Conservation (phyloP, 2,888 invertebrate genomes). For the Rotaria macrura region DNA sequence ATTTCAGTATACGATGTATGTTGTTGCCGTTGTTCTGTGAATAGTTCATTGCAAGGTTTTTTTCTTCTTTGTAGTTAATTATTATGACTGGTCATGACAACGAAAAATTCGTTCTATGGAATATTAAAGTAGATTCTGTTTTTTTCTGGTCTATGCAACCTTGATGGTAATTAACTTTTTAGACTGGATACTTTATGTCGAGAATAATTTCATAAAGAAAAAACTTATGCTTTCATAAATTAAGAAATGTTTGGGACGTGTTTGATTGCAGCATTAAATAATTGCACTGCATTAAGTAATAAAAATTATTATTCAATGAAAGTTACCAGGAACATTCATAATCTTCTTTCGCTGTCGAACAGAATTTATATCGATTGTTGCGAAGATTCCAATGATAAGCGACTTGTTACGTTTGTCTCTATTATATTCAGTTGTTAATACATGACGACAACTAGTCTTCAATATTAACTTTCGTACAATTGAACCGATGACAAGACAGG, state of each 20-base stretch:
- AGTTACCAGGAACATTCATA: too few relatives aligned
- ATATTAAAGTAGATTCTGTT: conserved; percentile 56
- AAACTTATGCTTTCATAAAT: conserved; percentile 93
- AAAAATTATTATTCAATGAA: too few relatives aligned
- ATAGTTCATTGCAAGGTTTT: background rate
- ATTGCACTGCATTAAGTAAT: conserved; percentile 64
- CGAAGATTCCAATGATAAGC: too few relatives aligned
- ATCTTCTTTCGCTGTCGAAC: too few relatives aligned
- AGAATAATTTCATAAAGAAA: conserved; percentile 67
- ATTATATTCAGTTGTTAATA: too few relatives aligned
- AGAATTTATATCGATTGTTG: too few relatives aligned
- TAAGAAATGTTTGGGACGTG: conserved; percentile 79
- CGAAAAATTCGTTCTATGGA: conserved; percentile 83
- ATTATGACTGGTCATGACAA: conserved; percentile 66
- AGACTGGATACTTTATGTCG: conserved; percentile 51
- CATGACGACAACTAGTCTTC: too few relatives aligned
- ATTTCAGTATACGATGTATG: conserved; percentile 44
- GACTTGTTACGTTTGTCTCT: too few relatives aligned
- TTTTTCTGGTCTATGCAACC: conserved; percentile 52
- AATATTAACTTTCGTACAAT: too few relatives aligned
- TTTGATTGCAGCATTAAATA: conserved; percentile 93
- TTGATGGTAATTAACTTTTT: background rate
- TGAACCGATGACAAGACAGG: too few relatives aligned
- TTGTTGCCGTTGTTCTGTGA: background rate
- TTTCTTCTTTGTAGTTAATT: conserved; percentile 58